Base-by-base conservation (phyloP, 64 coral and sea anemone species). In the Hydrozoanthus tunicans region DNA sequence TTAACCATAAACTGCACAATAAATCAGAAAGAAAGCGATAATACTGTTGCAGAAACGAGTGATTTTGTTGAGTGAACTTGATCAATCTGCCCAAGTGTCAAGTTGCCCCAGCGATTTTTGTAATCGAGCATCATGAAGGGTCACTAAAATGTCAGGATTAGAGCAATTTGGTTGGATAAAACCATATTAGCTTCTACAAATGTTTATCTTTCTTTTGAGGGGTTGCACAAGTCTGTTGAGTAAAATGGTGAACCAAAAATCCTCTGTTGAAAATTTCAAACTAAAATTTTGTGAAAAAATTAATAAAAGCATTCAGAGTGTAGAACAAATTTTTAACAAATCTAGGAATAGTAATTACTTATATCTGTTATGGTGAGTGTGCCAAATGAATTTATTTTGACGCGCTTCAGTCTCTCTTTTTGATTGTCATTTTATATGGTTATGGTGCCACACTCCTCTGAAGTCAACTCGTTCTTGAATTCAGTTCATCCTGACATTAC, bases 21-120 rank as follows among this genome's bases (percentile, higher is more conserved):
- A 79, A 79, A 79, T 80, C 78, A 62, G 58, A 80, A 80, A 59
- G 24, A 80, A 61, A 80, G 56, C 78, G 56, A 80, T 80, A 26
- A 0, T 26, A 26, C 78, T 59, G 56, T 80, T 80, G 78, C 78
- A 80, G 56, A 80, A 78, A 78, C 76, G 76, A 78, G 76, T 78
- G 76, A 78, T 78, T 78, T 78, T 78, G 76, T 78, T 78, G 53
- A 53, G 76, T 78, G 4, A 78, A 11, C 53, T 78, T 53, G 76
- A 80, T 60, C 58, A 80, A 80, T 80, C 58, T 80, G 78, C 78
- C 9, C 78, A 60, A 24, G 58, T 60, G 78, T 62, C 78, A 26
- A 24, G 1, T 60, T 20, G 56, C 56, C 51, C 15, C 74, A 8
- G 74, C 66, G 54, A 77, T 78, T 78, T 78, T 78, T 3, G 52